These are phyloP conservation scores for Cossypha niveicapilla DNA, from an alignment of 2,797 vertebrate species.

Conservation along the genomic window DNA sequence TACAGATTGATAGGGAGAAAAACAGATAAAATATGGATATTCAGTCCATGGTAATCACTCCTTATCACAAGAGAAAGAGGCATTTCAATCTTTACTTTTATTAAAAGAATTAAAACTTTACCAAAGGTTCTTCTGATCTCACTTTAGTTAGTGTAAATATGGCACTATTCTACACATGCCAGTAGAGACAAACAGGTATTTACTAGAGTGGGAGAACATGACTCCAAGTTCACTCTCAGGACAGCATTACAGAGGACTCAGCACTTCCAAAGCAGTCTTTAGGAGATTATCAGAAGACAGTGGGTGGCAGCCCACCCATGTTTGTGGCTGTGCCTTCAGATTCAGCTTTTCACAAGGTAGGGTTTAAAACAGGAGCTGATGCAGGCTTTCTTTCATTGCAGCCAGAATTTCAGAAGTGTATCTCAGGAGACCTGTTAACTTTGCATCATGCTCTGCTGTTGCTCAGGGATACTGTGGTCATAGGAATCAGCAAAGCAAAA, in stretches of 20 bases:
- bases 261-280: neutral
- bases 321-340: neutral
- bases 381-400: neutral
- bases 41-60: neutral
- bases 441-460: neutral
- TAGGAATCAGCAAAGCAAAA: neutral
- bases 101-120: neutral
- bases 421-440: neutral
- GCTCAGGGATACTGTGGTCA: neutral
- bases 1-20: neutral
- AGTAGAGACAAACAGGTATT: neutral
- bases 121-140: neutral
- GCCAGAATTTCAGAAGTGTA: neutral
- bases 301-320: neutral
- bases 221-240: neutral
- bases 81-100: neutral
- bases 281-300: neutral
- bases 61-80: neutral
- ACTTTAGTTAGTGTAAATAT: neutral
- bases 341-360: neutral
- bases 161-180: neutral
- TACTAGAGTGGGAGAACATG: neutral
- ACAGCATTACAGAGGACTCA: neutral
- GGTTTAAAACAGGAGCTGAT: neutral
- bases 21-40: neutral